Percentiles rank a stretch among this genome's conserved stretches.
phyloP scores from a whole-genome alignment of 2,797 vertebrate genomes.

The Sphaeramia orbicularis region DNA sequence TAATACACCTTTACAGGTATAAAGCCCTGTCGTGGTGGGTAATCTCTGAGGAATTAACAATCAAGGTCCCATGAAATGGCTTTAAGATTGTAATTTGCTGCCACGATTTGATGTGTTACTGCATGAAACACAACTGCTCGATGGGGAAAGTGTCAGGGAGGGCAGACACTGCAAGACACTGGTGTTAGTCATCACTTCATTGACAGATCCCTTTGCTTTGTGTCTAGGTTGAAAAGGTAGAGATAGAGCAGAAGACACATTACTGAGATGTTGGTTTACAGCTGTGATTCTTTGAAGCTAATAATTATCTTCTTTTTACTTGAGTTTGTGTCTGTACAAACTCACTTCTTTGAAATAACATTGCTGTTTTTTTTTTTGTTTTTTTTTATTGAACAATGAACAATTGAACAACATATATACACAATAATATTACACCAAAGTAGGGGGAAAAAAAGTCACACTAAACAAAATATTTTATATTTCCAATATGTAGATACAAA shows the following conservation, averaged over 20 bases:
- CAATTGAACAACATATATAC: too few species aligned
- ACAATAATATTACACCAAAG: too few species aligned
- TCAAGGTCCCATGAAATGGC: conserved; percentile 33
- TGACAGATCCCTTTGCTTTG: background rate
- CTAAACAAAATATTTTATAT: too few species aligned
- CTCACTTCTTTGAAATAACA: too few species aligned
- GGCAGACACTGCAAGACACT: conserved; percentile 5
- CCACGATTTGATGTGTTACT: conserved; percentile 33
- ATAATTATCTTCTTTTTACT: background rate
- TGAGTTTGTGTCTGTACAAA: background rate
- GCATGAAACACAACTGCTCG: conserved; percentile 9
- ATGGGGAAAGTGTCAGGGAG: conserved; percentile 1
- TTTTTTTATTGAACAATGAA: too few species aligned
- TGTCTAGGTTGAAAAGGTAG: background rate
- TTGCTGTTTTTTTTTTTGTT: too few species aligned
- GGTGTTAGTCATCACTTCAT: background rate
- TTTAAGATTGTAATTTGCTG: conserved; percentile 31
- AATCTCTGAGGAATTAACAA: conserved; percentile 14
- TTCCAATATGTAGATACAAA: too few species aligned
- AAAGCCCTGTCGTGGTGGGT: conserved; percentile 10
- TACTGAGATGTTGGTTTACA: too few species aligned
- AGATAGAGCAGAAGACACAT: background rate
- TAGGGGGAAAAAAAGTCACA: too few species aligned
- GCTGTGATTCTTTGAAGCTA: background rate
- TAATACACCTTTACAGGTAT: conserved; percentile 7